These are phyloP conservation scores for Rhabdomys pumilio DNA, from an alignment of 2,797 vertebrate genomes.

Conservation along the genomic window DNA sequence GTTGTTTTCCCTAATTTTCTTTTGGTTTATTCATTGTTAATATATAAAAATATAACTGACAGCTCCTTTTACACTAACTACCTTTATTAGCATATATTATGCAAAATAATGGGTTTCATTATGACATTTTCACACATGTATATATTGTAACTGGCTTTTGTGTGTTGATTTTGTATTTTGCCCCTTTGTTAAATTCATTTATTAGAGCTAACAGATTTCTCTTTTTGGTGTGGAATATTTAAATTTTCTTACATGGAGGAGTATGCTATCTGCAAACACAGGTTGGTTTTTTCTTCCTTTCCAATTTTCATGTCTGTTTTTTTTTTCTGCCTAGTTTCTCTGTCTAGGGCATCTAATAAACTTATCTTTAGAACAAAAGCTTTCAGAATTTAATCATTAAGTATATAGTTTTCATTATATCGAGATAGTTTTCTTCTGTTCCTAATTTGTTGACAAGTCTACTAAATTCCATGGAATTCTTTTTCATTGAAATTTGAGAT, in stretches of 20 bases:
- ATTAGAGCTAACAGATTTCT: not conserved
- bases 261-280: not conserved
- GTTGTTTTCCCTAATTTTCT: constrained; percentile 5
- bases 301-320: not conserved
- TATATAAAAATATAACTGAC: constrained; percentile 1
- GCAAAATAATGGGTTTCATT: not conserved
- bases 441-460: not conserved
- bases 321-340: not conserved
- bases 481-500: not conserved
- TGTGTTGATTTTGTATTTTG: not conserved
- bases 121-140: not conserved
- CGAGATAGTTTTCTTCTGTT: not conserved
- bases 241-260: not conserved
- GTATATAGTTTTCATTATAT: not conserved
- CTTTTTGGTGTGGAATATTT: not conserved
- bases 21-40: not conserved
- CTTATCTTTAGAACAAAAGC: not conserved
- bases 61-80: not conserved
- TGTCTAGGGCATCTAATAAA: not conserved
- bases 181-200: not conserved
- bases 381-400: not conserved
- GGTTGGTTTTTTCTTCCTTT: not conserved
- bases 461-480: not conserved
- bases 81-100: constrained; percentile 19
- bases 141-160: not conserved